phyloP scores from a whole-genome alignment of 2,888 invertebrate species.

The Synergus gifuensis region DNA sequence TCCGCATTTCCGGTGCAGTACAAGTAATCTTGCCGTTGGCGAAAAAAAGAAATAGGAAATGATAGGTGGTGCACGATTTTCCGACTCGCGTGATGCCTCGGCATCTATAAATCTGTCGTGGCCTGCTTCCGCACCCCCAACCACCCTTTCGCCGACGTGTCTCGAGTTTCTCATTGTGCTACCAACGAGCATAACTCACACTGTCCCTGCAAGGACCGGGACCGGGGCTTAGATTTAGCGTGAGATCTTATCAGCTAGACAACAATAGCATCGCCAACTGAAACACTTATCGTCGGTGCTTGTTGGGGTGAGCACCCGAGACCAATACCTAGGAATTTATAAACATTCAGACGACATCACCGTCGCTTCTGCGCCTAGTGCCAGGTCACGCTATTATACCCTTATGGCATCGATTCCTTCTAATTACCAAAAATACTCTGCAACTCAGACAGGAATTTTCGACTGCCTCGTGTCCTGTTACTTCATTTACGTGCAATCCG shows the following conservation, averaged over 20 bases:
- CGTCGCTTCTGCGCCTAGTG: constrained; percentile 9
- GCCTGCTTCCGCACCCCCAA: constrained; percentile 36
- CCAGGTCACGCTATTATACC: constrained; percentile 20
- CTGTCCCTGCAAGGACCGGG: constrained; percentile 64
- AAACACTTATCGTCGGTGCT: constrained; percentile 66
- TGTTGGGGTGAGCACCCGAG: constrained; percentile 46
- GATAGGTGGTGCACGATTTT: constrained; percentile 48
- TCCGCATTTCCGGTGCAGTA: constrained; percentile 14
- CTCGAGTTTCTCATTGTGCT: constrained; percentile 60
- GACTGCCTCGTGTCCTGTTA: neutral
- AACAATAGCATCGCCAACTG: constrained; percentile 68
- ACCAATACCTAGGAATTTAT: constrained; percentile 59
- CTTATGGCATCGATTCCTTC: constrained; percentile 7
- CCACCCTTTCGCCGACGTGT: neutral
- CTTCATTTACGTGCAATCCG: constrained; percentile 41
- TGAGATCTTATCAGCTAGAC: constrained; percentile 69
- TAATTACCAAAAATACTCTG: constrained; percentile 33
- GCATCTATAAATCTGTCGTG: constrained; percentile 64
- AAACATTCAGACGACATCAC: constrained; percentile 55
- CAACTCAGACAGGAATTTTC: constrained; percentile 14
- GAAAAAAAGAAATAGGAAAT: constrained; percentile 19
- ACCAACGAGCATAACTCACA: constrained; percentile 69
- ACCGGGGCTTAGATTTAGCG: constrained; percentile 67
- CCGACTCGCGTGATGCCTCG: constrained; percentile 66
- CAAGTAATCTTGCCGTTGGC: constrained; percentile 4